Evolutionary conservation across 2,113 vertebrate species (phyloP), one percentile per base, ranked within the genome.

Genomic region (Syrrhaptes paradoxus): DNA sequence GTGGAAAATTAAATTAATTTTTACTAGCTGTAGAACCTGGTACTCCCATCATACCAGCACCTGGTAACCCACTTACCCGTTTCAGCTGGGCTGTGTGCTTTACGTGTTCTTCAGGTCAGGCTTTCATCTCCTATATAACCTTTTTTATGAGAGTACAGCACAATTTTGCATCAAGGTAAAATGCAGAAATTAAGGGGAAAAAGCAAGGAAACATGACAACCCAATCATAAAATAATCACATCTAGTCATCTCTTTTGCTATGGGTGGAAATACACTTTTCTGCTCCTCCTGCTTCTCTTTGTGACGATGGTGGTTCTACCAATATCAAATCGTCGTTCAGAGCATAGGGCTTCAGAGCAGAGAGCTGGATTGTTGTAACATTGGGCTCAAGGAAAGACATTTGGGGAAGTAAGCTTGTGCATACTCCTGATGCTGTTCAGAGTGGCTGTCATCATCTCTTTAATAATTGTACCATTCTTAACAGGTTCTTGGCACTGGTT

Each of bases 261-360:
- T 1, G 6, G 21, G 31, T 62, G 32, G 45, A 73, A 68, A 36
- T 55, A 5, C 11, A 1, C 31, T 65, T 45, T 80, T 29, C 46
- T 38, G 6, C 67, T 66, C 16, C 66, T 91, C 3, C 54, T 51
- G 26, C 26, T 45, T 32, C 58, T 55, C 3, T 21, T 52, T 31
- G 22, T 31, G 20, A 9, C 32, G 7, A 14, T 2, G 29, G 26
- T 38, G 59, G 54, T 63, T 77, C 41, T 38, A 5, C 31, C 67
- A 20, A 3, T 1, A 0, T 20, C 6, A 0, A 24, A 11, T 25
- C 6, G 0, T 54, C 2, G 0, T 32, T 55, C 51, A 6, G 54
- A 29, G 75, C 70, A 17, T 73, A 41, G 38, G 59, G 41, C 26
- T 51, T 45, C 28, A 11, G 43, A 66, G 26, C 31, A 34, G 32